Base-by-base conservation (phyloP, 2,113 vertebrate species). In the Siniperca chuatsi region DNA sequence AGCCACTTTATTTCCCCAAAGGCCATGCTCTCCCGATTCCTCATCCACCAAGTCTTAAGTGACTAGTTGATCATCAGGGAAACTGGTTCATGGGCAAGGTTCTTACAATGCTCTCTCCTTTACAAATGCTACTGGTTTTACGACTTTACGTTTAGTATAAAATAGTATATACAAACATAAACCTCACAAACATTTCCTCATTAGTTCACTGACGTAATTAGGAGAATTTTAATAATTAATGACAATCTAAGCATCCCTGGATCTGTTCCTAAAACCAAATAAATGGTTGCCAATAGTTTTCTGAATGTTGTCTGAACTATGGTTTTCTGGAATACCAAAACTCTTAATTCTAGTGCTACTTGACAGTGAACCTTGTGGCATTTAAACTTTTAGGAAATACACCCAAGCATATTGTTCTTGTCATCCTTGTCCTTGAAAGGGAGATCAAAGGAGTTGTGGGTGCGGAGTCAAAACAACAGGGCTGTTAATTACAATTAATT, bases 31-130 rank as follows among this genome's bases (percentile, higher is more conserved):
- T 37, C 61, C 16, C 4, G 6, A 78, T 62, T 66, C 25, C 70
- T 75, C 58, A 64, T 72, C 35, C 57, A 73, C 21, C 21, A 48
- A 33, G 50, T 76, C 16, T 76, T 48, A n/a, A 70, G 40, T 55
- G 44, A 35, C 4, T 6, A 33, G 6, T n/a, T 25, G 9, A 60
- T 79, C 50, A 66, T 62, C 0, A 15, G 20, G 18, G 4, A 42
- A 55, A 77, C 29, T 23, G 2, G 37, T 35, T 66, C 23, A 81
- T 25, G 73, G 9, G 23, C 25, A 72, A 9, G 48, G 20, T 21
- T 2, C 21, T 50, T 29, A 58, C 9, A 52, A 23, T 25, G 8
- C 23, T 9, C 29, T 50, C 66, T 61, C 15, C 6, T 35, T 55
- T 48, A 20, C 9, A 64, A 12, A 48, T 20, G 16, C 58, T 8